Base-by-base conservation (phyloP, 2,797 vertebrate species). In the Orestias chungarensis region DNA sequence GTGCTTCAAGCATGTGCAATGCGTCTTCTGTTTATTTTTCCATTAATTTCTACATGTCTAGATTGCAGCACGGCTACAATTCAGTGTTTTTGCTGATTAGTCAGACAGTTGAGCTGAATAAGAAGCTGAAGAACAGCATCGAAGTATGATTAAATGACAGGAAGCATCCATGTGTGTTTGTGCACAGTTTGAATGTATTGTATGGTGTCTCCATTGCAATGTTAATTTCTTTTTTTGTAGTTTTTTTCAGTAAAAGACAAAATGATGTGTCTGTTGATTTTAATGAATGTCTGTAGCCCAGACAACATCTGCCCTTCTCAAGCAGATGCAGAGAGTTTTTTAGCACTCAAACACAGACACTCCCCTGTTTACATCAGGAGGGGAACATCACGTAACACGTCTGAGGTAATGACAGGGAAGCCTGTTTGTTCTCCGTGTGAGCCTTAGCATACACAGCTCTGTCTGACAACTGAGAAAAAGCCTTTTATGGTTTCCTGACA, bases 1-100 rank as follows among this genome's bases (percentile, higher is more conserved):
- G 85, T 83, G 85, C 85, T 88, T 74, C 82, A 87, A 88, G 89
- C 76, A 76, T 12, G 10, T 62, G 35, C 81, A 84, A 69, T 66
- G 74, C 79, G 57, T 78, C 74, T 43, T 55, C 25, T 65, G 15
- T 64, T 88, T 75, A 86, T 75, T 71, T 73, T 49, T 61, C 70
- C 84, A 88, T 89, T 87, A 80, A 87, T 89, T 87, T 81, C 43
- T 73, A 78, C 55, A 71, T 75, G 71, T 84, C 67, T 64, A 76
- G 66, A 62, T 66, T 5, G 33, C 31, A 49, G 40, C 65, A 35
- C n/a, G 47, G 20, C n/a, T 31, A 43, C 15, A 46, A 46, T 49
- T 71, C 68, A 3, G 71, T 38, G 27, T 66, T 83, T 86, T 65
- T 84, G 78, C 86, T 89, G 86, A 89, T 71, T 64, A 55, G 66